A percentile compares a stretch with the other conserved stretches of the same genome.
phyloP scores from a whole-genome alignment of 2,797 vertebrate species.

The Parauchenoglanis punctatus region DNA sequence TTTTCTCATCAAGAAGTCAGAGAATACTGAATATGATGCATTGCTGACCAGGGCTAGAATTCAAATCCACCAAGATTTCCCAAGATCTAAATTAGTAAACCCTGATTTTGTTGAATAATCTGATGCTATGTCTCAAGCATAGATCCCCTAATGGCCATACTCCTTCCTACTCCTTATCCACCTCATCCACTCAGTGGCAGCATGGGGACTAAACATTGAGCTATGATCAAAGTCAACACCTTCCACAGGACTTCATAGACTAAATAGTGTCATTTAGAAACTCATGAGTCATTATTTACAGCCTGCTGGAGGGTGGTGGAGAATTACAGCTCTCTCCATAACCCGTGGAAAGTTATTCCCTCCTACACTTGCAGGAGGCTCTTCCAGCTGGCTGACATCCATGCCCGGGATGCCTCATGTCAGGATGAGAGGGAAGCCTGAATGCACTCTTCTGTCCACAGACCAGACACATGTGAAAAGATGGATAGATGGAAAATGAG shows the following conservation, averaged over 20 bases:
- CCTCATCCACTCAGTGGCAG: neutral
- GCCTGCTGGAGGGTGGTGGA: constrained; percentile 28
- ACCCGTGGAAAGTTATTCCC: constrained; percentile 18
- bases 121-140: neutral
- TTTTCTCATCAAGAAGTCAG: neutral
- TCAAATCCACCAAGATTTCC: neutral
- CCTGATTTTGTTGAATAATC: neutral
- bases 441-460: constrained; percentile 33
- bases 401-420: constrained; percentile 6
- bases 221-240: constrained; percentile 17
- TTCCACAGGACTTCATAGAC: neutral
- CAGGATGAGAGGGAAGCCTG: constrained; percentile 28
- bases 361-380: constrained; percentile 6
- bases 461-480: neutral
- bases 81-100: neutral
- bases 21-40: neutral
- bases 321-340: constrained; percentile 19
- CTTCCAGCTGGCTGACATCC: constrained; percentile 10
- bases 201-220: neutral
- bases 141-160: too few species aligned
- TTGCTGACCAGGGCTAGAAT: neutral
- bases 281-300: constrained; percentile 26
- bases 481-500: constrained; percentile 17
- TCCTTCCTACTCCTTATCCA: neutral
- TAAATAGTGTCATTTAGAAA: neutral